Evolutionary conservation across 2,113 vertebrate species (phyloP), one percentile per base, ranked within the genome.

Genomic region (Saguinus midas): DNA sequence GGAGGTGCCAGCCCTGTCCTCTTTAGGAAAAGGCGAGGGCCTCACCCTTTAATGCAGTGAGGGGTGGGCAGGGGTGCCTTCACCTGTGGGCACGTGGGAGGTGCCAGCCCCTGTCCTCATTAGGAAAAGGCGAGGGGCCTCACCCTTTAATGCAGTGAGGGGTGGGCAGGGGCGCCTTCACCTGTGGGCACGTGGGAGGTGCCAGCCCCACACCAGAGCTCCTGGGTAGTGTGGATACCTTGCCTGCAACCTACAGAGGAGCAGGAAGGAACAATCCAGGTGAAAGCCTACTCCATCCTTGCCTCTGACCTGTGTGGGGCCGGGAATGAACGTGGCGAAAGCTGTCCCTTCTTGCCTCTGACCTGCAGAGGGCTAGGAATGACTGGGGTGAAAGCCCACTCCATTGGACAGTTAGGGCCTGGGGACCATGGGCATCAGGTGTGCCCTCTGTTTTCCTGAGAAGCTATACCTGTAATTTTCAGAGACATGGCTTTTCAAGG

Each of bases 21-120:
- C n/a, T n/a, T n/a, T n/a, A n/a, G n/a, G n/a, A n/a, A 35, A 6
- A n/a, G 23, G 21, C 0, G 0, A 66, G 27, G 40, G 7, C 61
- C 64, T 16, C 9, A 4, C 57, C 88, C 55, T 55, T 40, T 8
- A 40, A 6, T 20, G 17, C 43, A 7, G 64, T 7, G 8, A 13
- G 12, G 29, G 5, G 0, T 2, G 7, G 5, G 68, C 68, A 11
- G 4, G 48, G 7, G 4, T 5, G 7, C 37, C 16, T 57, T 3
- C 4, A 14, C 48, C 79, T 23, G n/a, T 20, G 84, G 3, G 57
- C 55, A 4, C 17, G 27, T 0, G 2, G 4, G 25, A 1, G 21
- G 4, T 1, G 3, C 57, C 6, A 5, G n/a, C n/a, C n/a, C n/a
- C n/a, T n/a, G n/a, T n/a, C n/a, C n/a, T n/a, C n/a, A 0, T 29